Base-by-base conservation (phyloP, 2,113 vertebrate genomes). In the Stegostoma tigrinum region DNA sequence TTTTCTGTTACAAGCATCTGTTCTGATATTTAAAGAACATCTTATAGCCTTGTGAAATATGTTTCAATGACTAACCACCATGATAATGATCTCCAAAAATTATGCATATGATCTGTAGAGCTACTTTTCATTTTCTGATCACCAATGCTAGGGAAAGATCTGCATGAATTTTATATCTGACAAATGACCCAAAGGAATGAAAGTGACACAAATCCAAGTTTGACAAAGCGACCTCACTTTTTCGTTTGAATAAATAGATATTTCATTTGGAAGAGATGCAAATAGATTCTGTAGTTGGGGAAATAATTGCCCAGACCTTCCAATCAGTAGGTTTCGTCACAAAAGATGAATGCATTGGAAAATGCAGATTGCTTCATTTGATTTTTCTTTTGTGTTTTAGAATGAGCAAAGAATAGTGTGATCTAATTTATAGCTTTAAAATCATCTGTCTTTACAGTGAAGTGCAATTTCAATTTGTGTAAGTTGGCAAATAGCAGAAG, bases 311-410 rank as follows among this genome's bases (percentile, higher is more conserved):
- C 66, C 34, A 80, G 75, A n/a, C 10, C 8, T 38, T 66, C n/a
- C 55, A 34, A 23, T 93, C 34, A 66, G 30, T 2, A 61, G 7
- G 52, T 15, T 61, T 52, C 61, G 42, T 61, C 52, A 3, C 55
- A 89, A 23, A 38, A 34, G 34, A 66, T 14, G 21, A 38, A n/a
- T 38, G 55, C 61, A 91, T 91, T 86, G 66, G 89, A 91, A 91
- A 91, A 34, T 86, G 83, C 61, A n/a, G 17, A 91, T n/a, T 91
- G 89, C 64, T 91, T 64, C 27, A 91, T 91, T 91, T 91, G 52
- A n/a, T 61, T 91, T 42, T n/a, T 91, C 30, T 91, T 48, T 48
- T 64, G 21, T 91, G 55, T 91, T 27, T 27, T 64, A 15, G 52
- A 30, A 90, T 34, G 52, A 30, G 17, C 17, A 5, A 0, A 12